Base-by-base conservation (phyloP, 2,797 vertebrate genomes). In the Harpagifer antarcticus region DNA sequence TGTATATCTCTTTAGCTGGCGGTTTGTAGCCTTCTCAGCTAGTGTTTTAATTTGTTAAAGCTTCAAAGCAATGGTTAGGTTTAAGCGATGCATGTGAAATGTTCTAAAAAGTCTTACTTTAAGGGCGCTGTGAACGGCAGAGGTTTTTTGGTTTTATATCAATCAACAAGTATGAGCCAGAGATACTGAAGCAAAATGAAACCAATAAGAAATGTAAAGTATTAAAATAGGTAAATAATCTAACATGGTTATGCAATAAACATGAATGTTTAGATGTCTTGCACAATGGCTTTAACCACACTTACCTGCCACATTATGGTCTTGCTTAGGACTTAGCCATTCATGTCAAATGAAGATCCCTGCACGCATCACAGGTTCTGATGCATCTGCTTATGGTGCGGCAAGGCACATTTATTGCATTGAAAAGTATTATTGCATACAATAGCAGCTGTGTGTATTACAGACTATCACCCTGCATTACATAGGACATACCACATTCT, bases 181-280 rank as follows among this genome's bases (percentile, higher is more conserved):
- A 74, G 45, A 62, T 1, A 54, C 50, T 9, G 63, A 44, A 64
- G 43, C 8, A 31, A 55, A 37, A 52, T 1, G 0, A 44, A 19
- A 20, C 23, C 3, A 33, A 43, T 9, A 47, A 66, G 15, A 33
- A 56, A 33, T 68, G n/a, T 16, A 9, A 69, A 40, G 40, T 4
- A 20, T 23, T 4, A 44, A 57, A 59, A 20, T 37, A 52, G 16
- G 5, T 7, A 6, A n/a, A n/a, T 33, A 9, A 40, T 14, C 7
- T 60, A 37, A 61, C 53, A 63, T 6, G 9, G 23, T 56, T 70
- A 45, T 61, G 27, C 9, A 60, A 67, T 49, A 57, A 63, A 69
- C 56, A 4, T 56, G 9, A 65, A 9, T 9, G 33, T 37, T 37
- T 37, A 37, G 33, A 37, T 37, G 9, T 37, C 33, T 9, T 37